phyloP scores from a whole-genome alignment of 2,113 vertebrate genomes.

The Accipiter virgatus region DNA sequence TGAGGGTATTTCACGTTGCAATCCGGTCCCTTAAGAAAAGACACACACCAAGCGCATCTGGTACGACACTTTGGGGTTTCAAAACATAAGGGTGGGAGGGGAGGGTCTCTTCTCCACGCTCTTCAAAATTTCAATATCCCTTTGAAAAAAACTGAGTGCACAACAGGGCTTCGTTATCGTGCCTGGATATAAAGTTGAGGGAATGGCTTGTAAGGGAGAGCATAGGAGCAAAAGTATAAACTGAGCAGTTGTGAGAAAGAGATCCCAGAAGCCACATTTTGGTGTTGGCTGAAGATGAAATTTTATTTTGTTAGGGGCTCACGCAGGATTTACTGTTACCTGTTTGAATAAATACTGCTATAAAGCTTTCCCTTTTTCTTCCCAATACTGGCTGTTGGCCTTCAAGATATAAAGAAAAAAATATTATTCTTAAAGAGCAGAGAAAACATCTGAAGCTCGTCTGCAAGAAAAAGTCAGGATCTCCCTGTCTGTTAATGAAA shows the following conservation, averaged over 20 bases:
- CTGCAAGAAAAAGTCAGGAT: not conserved
- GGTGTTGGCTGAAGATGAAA: not conserved
- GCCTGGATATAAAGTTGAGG: not conserved
- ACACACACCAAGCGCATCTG: not conserved
- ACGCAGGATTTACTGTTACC: not conserved
- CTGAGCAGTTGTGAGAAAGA: not conserved
- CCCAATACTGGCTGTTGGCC: not conserved
- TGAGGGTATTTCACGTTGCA: not conserved
- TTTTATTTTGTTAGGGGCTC: not conserved
- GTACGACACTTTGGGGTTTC: not conserved
- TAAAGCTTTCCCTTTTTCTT: not conserved
- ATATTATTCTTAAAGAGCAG: not conserved
- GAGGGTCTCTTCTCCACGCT: not conserved
- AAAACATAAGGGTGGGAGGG: not conserved
- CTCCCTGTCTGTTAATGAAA: not conserved
- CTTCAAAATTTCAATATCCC: not conserved
- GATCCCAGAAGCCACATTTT: not conserved
- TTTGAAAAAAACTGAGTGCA: not conserved
- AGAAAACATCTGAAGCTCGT: not conserved
- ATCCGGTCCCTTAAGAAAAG: not conserved
- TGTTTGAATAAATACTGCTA: not conserved
- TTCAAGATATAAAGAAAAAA: not conserved
- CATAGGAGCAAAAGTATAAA: not conserved
- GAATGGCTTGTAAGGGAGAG: not conserved
- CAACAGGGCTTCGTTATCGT: accelerated